Evolutionary conservation across 2,888 invertebrate species (phyloP), one percentile per base, ranked within the genome.

Genomic region (Euplagia quadripunctaria): DNA sequence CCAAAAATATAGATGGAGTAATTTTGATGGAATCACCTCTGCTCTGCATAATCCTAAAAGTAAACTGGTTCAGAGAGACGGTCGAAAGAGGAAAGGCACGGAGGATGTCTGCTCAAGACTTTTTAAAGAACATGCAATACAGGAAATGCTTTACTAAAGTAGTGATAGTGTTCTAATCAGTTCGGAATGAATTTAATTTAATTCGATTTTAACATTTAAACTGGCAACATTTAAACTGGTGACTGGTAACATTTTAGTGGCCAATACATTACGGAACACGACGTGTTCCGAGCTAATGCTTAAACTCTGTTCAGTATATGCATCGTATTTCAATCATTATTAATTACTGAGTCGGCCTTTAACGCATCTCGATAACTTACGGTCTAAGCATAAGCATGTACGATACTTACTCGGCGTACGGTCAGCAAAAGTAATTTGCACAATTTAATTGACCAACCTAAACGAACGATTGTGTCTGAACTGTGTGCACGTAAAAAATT

Each of bases 361-460:
- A 85, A 85, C 86, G 82, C 85, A 84, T 83, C 85, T 80, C 83
- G 83, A 85, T 85, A 86, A 86, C 85, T 85, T 85, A 82, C 83
- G 78, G 85, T 83, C 78, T 84, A 79, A 85, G 79, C 79, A 79
- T 84, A 79, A 85, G 79, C 79, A 79, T 78, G 80, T 78, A 78
- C 80, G 80, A 78, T 82, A 82, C 84, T 85, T 75, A 78, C 74
- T 74, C 46, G 68, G 66, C 31, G 86, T 87, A 89, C 69, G 75
- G 89, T 83, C 75, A 73, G 82, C 89, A 85, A 73, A 81, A 64
- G 66, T 46, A 49, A 46, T 74, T 17, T 69, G 58, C 68, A 1
- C 11, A 46, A 58, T 16, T 52, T 41, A n/a, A 41, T 31, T 16
- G 20, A 17, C 3, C 52, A n/a, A n/a, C 9, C n/a, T 7, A 17